A percentile compares a stretch with the other conserved stretches of the same genome.
phyloP scores from a whole-genome alignment of 2,888 invertebrate genomes.

The Andrena dorsata region DNA sequence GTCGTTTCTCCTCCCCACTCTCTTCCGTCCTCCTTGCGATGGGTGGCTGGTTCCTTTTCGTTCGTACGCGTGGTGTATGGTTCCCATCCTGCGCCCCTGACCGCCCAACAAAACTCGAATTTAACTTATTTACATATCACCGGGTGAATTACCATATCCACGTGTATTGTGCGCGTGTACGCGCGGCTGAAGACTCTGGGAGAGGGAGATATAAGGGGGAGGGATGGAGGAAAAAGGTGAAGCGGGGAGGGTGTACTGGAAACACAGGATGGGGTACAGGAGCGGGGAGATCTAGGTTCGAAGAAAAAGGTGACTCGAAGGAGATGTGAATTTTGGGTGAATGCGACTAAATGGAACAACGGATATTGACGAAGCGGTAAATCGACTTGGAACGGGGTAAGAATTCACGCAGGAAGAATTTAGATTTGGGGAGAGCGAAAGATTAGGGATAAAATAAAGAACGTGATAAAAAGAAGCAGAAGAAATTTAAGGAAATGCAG shows the following conservation, averaged over 20 bases:
- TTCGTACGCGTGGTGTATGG: constrained; percentile 67
- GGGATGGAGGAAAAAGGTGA: not conserved
- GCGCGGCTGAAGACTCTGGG: constrained; percentile 46
- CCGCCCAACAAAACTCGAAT: constrained; percentile 83
- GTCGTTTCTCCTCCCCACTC: constrained; percentile 51
- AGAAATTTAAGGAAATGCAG: no score
- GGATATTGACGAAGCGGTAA: no score
- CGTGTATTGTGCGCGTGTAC: constrained; percentile 65
- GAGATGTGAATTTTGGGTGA: not conserved
- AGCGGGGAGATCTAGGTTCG: constrained; percentile 13
- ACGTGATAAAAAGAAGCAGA: no score
- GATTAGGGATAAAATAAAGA: no score
- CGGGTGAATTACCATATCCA: constrained; percentile 83
- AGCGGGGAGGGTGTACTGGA: not conserved
- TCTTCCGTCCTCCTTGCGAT: constrained; percentile 49
- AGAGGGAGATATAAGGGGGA: constrained; percentile 6
- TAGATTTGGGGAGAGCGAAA: not conserved
- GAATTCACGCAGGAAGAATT: not conserved
- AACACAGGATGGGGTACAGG: not conserved
- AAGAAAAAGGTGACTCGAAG: not conserved
- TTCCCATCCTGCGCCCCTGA: constrained; percentile 79
- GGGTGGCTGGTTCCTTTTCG: constrained; percentile 64
- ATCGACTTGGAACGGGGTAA: not conserved
- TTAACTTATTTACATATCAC: constrained; percentile 85
- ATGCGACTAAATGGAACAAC: no score